These are phyloP conservation scores for Chlorops oryzae DNA, from an alignment of 1,140 invertebrate species.

Conservation along the genomic window DNA sequence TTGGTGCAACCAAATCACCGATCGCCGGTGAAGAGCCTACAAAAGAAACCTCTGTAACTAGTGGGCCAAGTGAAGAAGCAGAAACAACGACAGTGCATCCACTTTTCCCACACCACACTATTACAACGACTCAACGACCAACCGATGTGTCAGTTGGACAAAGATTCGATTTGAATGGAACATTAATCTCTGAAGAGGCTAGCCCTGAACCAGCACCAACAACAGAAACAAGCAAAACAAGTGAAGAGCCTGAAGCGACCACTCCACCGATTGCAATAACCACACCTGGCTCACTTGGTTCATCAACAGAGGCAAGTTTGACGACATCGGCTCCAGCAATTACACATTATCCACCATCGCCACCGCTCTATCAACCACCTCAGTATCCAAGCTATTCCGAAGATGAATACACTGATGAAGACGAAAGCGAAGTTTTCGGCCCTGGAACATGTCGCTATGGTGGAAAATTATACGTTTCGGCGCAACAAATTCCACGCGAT, in stretches of 20 bases:
- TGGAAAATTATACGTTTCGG: constrained; percentile 86
- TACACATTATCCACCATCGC: constrained; percentile 33
- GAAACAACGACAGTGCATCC: constrained; percentile 30
- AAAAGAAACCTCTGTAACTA: constrained; percentile 11
- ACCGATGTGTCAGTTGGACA: too few relatives aligned
- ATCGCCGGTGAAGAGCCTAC: background rate
- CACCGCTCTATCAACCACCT: constrained; percentile 38
- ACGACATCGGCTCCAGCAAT: constrained; percentile 23
- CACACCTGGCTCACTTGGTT: too few relatives aligned
- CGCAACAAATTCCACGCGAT: constrained; percentile 87
- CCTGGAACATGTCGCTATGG: constrained; percentile 86
- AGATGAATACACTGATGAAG: constrained; percentile 60
- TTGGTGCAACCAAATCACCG: background rate
- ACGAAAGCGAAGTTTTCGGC: constrained; percentile 68
- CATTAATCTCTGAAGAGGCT: too few relatives aligned
- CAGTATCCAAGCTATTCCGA: constrained; percentile 48
- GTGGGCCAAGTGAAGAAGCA: background rate
- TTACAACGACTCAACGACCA: too few relatives aligned
- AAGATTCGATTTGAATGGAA: too few relatives aligned
- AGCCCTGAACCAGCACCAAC: too few relatives aligned
- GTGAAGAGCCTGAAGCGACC: constrained; percentile 8
- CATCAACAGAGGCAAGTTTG: constrained; percentile 15
- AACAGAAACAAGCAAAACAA: constrained; percentile 5
- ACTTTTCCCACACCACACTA: constrained; percentile 27
- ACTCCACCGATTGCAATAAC: constrained; percentile 10